Evolutionary conservation across 2,888 invertebrate genomes (phyloP).

Genomic region (Elysia crispata): DNA sequence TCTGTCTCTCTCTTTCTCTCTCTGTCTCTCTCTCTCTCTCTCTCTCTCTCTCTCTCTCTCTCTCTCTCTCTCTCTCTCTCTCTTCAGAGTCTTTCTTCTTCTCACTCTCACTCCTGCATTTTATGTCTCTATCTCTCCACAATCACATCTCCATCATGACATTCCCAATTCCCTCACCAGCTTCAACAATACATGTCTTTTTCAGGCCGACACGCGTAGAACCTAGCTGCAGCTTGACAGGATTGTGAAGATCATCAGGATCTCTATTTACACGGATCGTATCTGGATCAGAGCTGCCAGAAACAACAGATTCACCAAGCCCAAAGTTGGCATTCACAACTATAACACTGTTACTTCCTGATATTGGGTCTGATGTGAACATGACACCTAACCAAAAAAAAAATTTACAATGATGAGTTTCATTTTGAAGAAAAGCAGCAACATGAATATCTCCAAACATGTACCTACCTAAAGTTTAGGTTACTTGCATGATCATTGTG

Average conservation of each 20-base stretch:
- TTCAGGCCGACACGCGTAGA: constrained; percentile 18
- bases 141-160: not conserved
- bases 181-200: constrained; percentile 22
- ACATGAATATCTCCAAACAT: too few relatives aligned
- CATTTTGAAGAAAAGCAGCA: too few relatives aligned
- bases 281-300: constrained; percentile 87
- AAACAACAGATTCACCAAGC: constrained; percentile 90
- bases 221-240: constrained; percentile 70
- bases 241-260: constrained; percentile 79
- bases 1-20: too few relatives aligned
- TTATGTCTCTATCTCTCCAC: too few relatives aligned
- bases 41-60: too few relatives aligned
- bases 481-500: too few relatives aligned
- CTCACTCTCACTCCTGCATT: not conserved
- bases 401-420: too few relatives aligned
- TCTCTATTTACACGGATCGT: constrained; percentile 82
- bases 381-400: constrained; percentile 83
- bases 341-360: constrained; percentile 84
- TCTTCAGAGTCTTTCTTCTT: too few relatives aligned
- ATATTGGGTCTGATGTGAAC: constrained; percentile 88
- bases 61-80: too few relatives aligned
- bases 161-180: constrained; percentile 26
- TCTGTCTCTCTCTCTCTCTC: too few relatives aligned
- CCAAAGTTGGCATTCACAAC: constrained; percentile 89
- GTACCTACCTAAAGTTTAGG: too few relatives aligned